Evolutionary conservation across 2,888 invertebrate species (phyloP), one percentile per base, ranked within the genome.

Genomic region (Aporophyla nigra): DNA sequence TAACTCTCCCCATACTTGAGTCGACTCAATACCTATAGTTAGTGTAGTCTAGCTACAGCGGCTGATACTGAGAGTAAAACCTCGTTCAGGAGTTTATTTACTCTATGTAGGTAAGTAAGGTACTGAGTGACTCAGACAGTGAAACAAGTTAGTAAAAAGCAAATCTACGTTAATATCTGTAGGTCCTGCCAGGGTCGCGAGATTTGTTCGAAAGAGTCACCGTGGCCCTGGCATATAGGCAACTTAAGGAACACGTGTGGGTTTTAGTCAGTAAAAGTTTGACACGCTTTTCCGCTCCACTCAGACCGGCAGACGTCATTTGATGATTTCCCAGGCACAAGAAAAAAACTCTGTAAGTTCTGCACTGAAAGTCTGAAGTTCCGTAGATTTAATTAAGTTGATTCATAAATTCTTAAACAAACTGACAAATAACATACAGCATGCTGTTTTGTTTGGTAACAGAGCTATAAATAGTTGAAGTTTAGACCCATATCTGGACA

Each of bases 391-490:
- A 51, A 56, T 51, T 24, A 51, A 63, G 16, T 63, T 46, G 33
- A 61, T 71, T 51, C 58, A 69, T 56, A 66, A 61, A 61, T 56
- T 49, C 7, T 14, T 68, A 67, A 68, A 61, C 24, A 53, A 66
- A 70, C 43, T n/a, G 49, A 71, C 43, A 33, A 62, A 61, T 59
- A 68, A 33, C 6, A 27, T 72, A 77, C 56, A 69, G 21, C 76
- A 58, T 82, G 77, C 84, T 85, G 89, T 85, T 87, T 88, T 87
- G 84, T 91, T 89, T 86, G 82, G 86, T 88, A 89, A 86, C 85
- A 88, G 73, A 89, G 90, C 86, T 92, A 92, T 93, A 93, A 92
- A 93, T 92, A 86, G 90, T 88, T 86, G 82, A 83, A 91, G 91
- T 89, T 91, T 90, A 90, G 88, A 90, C 85, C 88, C 90, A 88